Evolutionary conservation across 2,797 vertebrate species (phyloP), one percentile per base, ranked within the genome.

Genomic region (Falco berigora): DNA sequence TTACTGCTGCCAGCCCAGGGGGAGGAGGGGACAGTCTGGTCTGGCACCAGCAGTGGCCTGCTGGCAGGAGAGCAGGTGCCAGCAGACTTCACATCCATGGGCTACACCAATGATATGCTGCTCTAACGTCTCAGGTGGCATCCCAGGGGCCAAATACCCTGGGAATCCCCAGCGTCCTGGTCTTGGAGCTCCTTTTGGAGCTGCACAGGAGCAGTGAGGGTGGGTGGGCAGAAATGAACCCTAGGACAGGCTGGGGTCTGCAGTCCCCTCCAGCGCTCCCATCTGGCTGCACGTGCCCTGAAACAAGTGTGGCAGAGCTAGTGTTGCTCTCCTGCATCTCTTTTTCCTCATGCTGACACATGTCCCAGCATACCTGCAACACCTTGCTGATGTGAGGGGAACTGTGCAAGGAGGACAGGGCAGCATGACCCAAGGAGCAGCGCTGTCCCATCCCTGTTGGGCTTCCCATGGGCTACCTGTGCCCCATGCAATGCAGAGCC

Each of bases 401-500:
- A 3, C 30, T 68, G 27, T 52, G 17, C 2, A 2, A 56, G 49
- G 20, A 72, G 72, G 53, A 67, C 4, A 2, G 5, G 36, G 28
- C 28, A 20, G 28, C 20, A 28, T 5, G 25, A 8, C 14, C 19
- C 16, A 56, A 23, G 16, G 15, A 46, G 11, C 42, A 44, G 14
- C n/a, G 32, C 42, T 67, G 32, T 14, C 24, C 23, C 24, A 27
- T 56, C 28, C 20, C 18, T 4, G 0, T 4, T 69, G 12, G 36
- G 8, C 42, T 75, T 49, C 44, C 44, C 12, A 4, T 6, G n/a
- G 73, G 17, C n/a, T 64, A 13, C 32, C 24, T 22, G 8, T 9
- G 7, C 0, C 3, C 34, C 1, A 1, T 49, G 46, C 1, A 2
- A n/a, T 34, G 19, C 17, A 67, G 20, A 81, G 10, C 12, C 38